These are phyloP conservation scores for Blomia tropicalis DNA, from an alignment of 2,888 invertebrate species.

Conservation along the genomic window DNA sequence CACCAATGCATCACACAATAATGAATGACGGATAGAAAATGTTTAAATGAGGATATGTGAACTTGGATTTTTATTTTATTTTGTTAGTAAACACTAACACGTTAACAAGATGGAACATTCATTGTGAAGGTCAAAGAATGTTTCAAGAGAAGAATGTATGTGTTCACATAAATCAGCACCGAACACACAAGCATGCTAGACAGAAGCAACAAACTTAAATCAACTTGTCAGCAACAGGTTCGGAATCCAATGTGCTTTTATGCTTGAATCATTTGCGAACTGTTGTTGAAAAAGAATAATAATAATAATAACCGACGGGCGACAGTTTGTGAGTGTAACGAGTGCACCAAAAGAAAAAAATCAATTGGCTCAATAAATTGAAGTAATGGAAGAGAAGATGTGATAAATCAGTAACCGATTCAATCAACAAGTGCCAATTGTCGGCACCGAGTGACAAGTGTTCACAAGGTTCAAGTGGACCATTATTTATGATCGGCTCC, in stretches of 20 bases:
- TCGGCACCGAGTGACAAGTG: neutral
- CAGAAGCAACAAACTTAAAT: neutral
- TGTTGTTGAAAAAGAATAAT: too few species aligned
- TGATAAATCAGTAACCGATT: slow-evolving; percentile 1
- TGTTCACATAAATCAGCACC: too few species aligned
- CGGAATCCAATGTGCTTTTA: neutral
- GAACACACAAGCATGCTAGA: neutral
- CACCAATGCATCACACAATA: too few species aligned
- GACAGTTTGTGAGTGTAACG: too few species aligned
- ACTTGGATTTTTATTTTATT: neutral
- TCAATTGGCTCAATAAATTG: too few species aligned
- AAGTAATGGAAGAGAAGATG: too few species aligned
- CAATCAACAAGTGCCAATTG: slow-evolving; percentile 13
- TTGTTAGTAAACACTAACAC: too few species aligned
- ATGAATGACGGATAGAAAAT: too few species aligned
- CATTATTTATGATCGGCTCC: slow-evolving; percentile 3
- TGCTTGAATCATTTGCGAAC: too few species aligned
- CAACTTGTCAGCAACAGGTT: slow-evolving; percentile 2
- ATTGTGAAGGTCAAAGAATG: neutral
- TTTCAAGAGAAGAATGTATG: neutral
- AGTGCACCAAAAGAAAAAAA: too few species aligned
- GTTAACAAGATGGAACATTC: neutral
- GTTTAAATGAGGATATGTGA: too few species aligned
- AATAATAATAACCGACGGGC: too few species aligned
- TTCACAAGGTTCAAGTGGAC: neutral